These are phyloP conservation scores for Liasis olivaceus DNA, from an alignment of 2,797 vertebrate species.

Conservation along the genomic window DNA sequence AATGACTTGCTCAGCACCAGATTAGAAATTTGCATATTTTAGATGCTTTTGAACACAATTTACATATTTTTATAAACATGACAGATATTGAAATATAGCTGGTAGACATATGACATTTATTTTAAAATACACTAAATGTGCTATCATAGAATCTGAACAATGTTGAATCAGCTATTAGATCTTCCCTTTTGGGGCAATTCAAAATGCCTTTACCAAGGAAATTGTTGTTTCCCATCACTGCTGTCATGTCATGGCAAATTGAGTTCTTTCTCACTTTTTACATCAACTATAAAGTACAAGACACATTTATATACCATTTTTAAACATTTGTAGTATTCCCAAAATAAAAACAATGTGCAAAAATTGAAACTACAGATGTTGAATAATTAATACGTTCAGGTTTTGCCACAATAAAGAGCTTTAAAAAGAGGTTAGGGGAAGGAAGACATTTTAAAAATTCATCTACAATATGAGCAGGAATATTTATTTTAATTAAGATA, in stretches of 20 bases:
- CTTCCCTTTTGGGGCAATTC: background rate
- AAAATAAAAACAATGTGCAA: background rate
- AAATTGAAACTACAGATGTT: background rate
- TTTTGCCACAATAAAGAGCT: background rate
- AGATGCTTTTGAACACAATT: slow-evolving; percentile 20
- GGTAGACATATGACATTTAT: slow-evolving; percentile 27
- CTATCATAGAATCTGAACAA: slow-evolving; percentile 12
- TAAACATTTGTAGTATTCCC: background rate
- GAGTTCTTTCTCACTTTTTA: background rate
- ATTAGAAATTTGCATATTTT: slow-evolving; percentile 22
- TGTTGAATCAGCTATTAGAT: slow-evolving; percentile 8
- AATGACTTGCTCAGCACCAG: background rate
- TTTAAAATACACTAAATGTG: slow-evolving; percentile 33
- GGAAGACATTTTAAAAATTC: background rate
- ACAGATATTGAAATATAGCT: slow-evolving; percentile 12
- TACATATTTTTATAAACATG: slow-evolving; percentile 26
- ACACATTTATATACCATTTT: background rate
- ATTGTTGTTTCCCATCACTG: background rate
- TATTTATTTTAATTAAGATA: slow-evolving; percentile 16
- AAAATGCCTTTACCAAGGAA: background rate
- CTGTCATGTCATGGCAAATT: background rate
- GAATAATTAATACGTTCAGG: background rate
- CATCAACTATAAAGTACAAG: background rate
- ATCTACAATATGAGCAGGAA: background rate
- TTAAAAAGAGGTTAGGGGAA: background rate